These are phyloP conservation scores for Hemaris fuciformis DNA, from an alignment of 2,888 invertebrate species.

Conservation along the genomic window DNA sequence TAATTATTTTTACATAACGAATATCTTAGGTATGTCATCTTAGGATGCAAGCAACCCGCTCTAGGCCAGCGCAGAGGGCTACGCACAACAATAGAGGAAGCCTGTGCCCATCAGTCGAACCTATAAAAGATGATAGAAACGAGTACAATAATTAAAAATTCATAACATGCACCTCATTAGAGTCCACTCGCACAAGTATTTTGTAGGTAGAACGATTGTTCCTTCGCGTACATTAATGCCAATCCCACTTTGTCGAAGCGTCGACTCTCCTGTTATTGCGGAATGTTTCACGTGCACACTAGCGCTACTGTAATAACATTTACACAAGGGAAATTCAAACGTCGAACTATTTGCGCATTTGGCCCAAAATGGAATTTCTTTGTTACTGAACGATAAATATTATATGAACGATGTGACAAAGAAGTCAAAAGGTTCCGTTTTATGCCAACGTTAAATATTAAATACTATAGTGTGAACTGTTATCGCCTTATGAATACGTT, in stretches of 20 bases:
- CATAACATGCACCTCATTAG: not conserved
- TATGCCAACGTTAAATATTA: slow-evolving; percentile 53
- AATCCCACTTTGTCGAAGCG: slow-evolving; percentile 50
- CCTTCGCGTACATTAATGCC: slow-evolving; percentile 33
- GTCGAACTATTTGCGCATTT: slow-evolving; percentile 77
- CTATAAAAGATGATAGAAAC: no score
- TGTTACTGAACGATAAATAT: slow-evolving; percentile 74
- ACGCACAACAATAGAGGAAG: no score
- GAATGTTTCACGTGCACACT: slow-evolving; percentile 70
- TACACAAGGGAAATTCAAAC: slow-evolving; percentile 79
- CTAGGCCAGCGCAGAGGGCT: no score
- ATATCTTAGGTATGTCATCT: no score
- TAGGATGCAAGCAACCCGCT: no score
- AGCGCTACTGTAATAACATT: slow-evolving; percentile 71
- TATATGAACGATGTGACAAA: slow-evolving; percentile 70
- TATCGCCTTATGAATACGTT: slow-evolving; percentile 21
- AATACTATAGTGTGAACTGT: slow-evolving; percentile 6
- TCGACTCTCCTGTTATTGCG: slow-evolving; percentile 57
- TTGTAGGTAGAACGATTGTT: not conserved
- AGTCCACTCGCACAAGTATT: not conserved
- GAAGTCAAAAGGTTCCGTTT: slow-evolving; percentile 56
- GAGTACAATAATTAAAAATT: not conserved
- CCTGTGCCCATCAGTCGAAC: no score
- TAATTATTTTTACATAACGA: no score
- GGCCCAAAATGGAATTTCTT: slow-evolving; percentile 76